Evolutionary conservation across 2,888 invertebrate species (phyloP).

Genomic region (Microdon myrmicae): DNA sequence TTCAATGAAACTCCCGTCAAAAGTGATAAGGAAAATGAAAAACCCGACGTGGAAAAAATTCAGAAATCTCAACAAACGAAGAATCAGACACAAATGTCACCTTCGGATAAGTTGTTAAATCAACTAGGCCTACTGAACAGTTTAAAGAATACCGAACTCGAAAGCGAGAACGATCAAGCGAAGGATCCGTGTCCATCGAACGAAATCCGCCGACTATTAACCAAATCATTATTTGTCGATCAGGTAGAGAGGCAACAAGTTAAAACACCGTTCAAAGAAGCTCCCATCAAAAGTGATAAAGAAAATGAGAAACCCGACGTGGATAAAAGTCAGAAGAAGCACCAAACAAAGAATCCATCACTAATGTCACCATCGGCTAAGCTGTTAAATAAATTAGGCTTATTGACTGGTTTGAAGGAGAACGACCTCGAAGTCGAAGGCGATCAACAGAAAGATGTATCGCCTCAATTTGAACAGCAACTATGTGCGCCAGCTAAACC

Average conservation of each 20-base stretch:
- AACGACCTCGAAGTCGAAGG: conserved; percentile 45
- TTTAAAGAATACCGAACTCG: conserved; percentile 25
- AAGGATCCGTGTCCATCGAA: conserved; percentile 26
- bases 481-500: conserved; percentile 71
- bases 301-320: conserved; percentile 32
- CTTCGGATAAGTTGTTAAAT: conserved; percentile 57
- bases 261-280: conserved; percentile 14
- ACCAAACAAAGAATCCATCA: conserved; percentile 36
- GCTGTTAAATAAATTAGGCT: conserved; percentile 24
- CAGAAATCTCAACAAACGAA: conserved; percentile 32
- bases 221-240: conserved; percentile 23
- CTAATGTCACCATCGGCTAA: conserved; percentile 43
- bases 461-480: conserved; percentile 46
- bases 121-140: conserved; percentile 44
- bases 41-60: conserved; percentile 24
- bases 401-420: conserved; percentile 29
- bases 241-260: conserved; percentile 22
- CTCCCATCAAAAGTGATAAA: conserved; percentile 37
- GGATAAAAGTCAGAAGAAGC: conserved; percentile 19
- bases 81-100: conserved; percentile 39
- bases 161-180: conserved; percentile 41
- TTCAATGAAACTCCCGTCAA: conserved; percentile 69
- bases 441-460: conserved; percentile 44
- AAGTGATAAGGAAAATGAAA: conserved; percentile 41
- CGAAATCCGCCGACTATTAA: conserved; percentile 19